Evolutionary conservation across 2,888 invertebrate species (phyloP).

Genomic region (Rhamnusium bicolor): DNA sequence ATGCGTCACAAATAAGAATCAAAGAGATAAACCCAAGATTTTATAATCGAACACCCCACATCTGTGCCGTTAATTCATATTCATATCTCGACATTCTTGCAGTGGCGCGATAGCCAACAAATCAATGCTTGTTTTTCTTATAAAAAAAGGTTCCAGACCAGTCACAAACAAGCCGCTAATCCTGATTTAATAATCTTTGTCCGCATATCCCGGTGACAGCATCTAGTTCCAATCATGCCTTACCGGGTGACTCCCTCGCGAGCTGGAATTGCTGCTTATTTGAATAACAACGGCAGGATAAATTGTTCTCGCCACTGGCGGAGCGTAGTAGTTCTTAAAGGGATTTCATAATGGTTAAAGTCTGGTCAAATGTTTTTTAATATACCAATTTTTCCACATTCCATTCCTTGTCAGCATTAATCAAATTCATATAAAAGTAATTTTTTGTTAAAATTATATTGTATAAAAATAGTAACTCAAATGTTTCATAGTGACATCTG

Average conservation of each 20-base stretch:
- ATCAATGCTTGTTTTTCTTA: constrained; percentile 68
- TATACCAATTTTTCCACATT: too few relatives aligned
- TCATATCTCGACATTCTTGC: constrained; percentile 51
- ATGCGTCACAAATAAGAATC: constrained; percentile 56
- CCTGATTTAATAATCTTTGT: constrained; percentile 71
- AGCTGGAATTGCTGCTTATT: constrained; percentile 51
- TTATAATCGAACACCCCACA: constrained; percentile 59
- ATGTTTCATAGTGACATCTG: too few relatives aligned
- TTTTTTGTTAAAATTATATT: too few relatives aligned
- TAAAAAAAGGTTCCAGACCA: constrained; percentile 58
- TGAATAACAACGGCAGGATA: constrained; percentile 34
- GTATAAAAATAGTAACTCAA: too few relatives aligned
- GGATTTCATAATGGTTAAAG: not conserved
- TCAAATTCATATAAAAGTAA: too few relatives aligned
- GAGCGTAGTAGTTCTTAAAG: not conserved
- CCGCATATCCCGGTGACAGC: constrained; percentile 65
- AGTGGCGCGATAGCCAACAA: constrained; percentile 63
- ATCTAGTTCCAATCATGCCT: constrained; percentile 75
- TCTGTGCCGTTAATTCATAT: constrained; percentile 37
- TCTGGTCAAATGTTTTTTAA: too few relatives aligned
- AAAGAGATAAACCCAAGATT: constrained; percentile 57
- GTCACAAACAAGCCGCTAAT: constrained; percentile 70
- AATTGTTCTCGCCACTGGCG: constrained; percentile 45
- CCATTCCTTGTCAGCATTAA: too few relatives aligned
- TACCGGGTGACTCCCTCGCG: constrained; percentile 69